Conservation (phyloP, 2,888 invertebrate species). For the Silvanus unidentatus region DNA sequence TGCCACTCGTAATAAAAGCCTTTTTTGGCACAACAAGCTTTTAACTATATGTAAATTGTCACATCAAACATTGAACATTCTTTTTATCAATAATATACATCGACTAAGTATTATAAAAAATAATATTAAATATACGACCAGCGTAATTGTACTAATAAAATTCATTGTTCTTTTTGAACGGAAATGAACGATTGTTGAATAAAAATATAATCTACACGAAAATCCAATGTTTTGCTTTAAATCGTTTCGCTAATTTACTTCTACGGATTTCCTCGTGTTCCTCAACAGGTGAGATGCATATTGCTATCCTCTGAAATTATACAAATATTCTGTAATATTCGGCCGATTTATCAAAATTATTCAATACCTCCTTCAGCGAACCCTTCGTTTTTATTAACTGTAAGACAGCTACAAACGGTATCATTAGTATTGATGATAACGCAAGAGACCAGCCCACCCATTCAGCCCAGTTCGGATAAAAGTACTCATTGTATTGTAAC, state of each 20-base stretch:
- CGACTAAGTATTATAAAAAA: neutral
- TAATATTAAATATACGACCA: conserved; percentile 19
- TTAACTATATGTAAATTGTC: conserved; percentile 6
- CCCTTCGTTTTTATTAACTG: conserved; percentile 62
- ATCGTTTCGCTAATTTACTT: conserved; percentile 56
- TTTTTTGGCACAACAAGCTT: neutral
- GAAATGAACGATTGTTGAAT: neutral
- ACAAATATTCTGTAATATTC: neutral
- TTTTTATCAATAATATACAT: no score
- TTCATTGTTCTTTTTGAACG: neutral
- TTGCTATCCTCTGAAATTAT: conserved; percentile 53
- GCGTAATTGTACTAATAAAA: conserved; percentile 19
- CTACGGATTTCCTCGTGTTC: conserved; percentile 60
- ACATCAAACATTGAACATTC: conserved; percentile 5
- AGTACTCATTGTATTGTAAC: conserved; percentile 61
- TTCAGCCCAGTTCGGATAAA: conserved; percentile 67
- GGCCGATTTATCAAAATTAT: conserved; percentile 4
- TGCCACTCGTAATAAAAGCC: conserved; percentile 10
- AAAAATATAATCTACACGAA: conserved; percentile 50
- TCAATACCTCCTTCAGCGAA: conserved; percentile 54
- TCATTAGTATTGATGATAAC: conserved; percentile 68
- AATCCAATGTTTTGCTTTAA: conserved; percentile 62
- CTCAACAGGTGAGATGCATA: conserved; percentile 60
- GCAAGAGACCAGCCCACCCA: conserved; percentile 66
- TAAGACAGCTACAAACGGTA: conserved; percentile 61